Base-by-base conservation (phyloP, 2,797 vertebrate species). In the Fistularia tabacaria region DNA sequence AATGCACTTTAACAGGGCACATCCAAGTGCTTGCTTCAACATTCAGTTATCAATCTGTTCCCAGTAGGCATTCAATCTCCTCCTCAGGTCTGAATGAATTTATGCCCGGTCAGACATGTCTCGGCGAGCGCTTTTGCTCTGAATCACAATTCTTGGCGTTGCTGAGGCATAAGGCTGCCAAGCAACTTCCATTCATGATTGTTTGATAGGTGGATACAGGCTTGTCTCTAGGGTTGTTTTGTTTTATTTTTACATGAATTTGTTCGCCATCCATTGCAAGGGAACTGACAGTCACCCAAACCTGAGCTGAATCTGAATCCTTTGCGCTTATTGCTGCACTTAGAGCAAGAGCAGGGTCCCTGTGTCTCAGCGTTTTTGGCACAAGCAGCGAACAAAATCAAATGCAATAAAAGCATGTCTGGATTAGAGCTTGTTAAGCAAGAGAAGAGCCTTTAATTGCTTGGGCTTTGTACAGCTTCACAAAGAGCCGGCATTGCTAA, bases 401-500 rank as follows among this genome's bases (percentile, higher is more conserved):
- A 86, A 83, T 84, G 75, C 86, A 90, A 87, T 87, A 76, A 88
- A 88, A 87, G 85, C 88, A 85, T 90, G 84, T 87, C 84, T 88
- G 86, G 88, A 91, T 90, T 90, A 90, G 80, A 85, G 86, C 85
- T 88, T 83, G 83, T 89, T 86, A 86, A 81, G 76, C 68, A 49
- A 77, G 78, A 83, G 85, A 85, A 84, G 76, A 89, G 76, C 72
- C 80, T 86, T 83, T 90, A 90, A 90, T 90, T 89, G 83, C 80
- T 74, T 46, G 36, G 69, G 84, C 83, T 89, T 89, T 88, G 83
- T 86, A 71, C 65, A 53, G 80, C 80, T 67, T 77, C 83, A 88
- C 87, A 90, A 87, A 88, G 79, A 88, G 80, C 54, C 73, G 56
- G 66, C 69, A 65, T 71, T 57, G 76, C 87, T 90, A 89, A 89